A percentile compares a stretch with the other conserved stretches of the same genome.
phyloP scores from a whole-genome alignment of 2,113 vertebrate genomes.

The Hiodon alosoides region DNA sequence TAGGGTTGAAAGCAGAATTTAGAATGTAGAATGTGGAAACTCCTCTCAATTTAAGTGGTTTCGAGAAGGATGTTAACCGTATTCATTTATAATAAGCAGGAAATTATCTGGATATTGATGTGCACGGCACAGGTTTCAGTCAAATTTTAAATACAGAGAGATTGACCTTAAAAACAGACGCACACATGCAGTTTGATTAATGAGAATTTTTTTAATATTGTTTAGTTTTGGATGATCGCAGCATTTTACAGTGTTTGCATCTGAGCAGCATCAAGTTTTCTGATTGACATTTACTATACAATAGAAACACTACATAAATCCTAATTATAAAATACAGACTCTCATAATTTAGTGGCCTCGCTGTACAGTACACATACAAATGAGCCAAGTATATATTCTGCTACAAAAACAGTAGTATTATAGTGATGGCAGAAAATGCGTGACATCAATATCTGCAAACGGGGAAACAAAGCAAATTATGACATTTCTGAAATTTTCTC shows the following conservation, averaged over 20 bases:
- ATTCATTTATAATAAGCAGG: no score
- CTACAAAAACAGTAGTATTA: conserved; percentile 35
- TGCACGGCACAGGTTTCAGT: no score
- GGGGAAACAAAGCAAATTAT: neutral
- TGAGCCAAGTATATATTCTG: conserved; percentile 11
- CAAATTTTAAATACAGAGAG: no score
- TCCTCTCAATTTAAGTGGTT: no score
- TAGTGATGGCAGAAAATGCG: conserved; percentile 22
- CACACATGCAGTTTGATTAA: conserved; percentile 8
- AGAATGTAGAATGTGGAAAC: no score
- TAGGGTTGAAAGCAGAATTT: no score
- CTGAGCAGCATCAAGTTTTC: conserved; percentile 29
- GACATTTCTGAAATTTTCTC: neutral
- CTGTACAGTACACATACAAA: conserved; percentile 16
- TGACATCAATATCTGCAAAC: neutral
- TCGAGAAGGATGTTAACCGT: no score
- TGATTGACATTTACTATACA: conserved; percentile 26
- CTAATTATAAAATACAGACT: conserved; percentile 20
- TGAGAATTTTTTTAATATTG: neutral
- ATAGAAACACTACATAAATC: conserved; percentile 11
- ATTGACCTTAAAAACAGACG: neutral
- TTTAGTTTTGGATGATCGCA: conserved; percentile 3
- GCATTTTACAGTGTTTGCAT: conserved; percentile 32
- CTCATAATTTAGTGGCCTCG: conserved; percentile 12
- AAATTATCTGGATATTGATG: no score